These are phyloP conservation scores for Triplophysa dalaica DNA, from an alignment of 2,113 vertebrate genomes.

Conservation along the genomic window DNA sequence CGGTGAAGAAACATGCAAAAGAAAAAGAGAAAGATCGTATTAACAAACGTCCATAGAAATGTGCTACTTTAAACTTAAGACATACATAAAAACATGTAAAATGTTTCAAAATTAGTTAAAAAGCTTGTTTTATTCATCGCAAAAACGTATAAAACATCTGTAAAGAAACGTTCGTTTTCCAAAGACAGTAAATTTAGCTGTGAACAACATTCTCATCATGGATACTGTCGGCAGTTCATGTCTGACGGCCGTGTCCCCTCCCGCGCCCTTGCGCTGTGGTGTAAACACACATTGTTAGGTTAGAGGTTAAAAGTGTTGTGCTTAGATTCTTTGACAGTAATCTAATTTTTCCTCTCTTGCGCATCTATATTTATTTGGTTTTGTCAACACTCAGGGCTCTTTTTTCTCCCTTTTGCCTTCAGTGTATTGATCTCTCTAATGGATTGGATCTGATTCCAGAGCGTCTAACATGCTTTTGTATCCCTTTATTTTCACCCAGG, in stretches of 20 bases:
- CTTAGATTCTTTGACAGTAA: conserved; percentile 86
- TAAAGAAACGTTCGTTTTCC: not conserved
- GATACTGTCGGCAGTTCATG: conserved; percentile 51
- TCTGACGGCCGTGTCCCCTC: conserved; percentile 55
- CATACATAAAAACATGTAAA: not conserved
- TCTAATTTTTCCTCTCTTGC: conserved; percentile 90
- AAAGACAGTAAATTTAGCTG: not conserved
- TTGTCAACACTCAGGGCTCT: conserved; percentile 84
- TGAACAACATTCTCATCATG: conserved; percentile 9
- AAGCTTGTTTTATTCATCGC: not conserved
- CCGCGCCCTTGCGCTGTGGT: conserved; percentile 75
- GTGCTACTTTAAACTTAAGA: not conserved
- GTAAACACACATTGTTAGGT: conserved; percentile 89
- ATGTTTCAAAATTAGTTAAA: not conserved
- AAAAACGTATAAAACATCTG: not conserved
- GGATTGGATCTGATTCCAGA: conserved; percentile 94
- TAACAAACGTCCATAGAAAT: conserved; percentile 39
- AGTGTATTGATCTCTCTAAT: conserved; percentile 92
- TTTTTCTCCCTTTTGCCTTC: conserved; percentile 72
- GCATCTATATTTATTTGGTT: conserved; percentile 92
- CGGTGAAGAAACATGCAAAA: conserved; percentile 21
- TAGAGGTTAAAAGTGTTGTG: conserved; percentile 90
- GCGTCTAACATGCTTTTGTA: conserved; percentile 84
- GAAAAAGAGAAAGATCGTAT: conserved; percentile 56
- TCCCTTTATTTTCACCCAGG: conserved; percentile 83